Base-by-base conservation (phyloP, 1,140 invertebrate species). In the Harpegnathos saltator region DNA sequence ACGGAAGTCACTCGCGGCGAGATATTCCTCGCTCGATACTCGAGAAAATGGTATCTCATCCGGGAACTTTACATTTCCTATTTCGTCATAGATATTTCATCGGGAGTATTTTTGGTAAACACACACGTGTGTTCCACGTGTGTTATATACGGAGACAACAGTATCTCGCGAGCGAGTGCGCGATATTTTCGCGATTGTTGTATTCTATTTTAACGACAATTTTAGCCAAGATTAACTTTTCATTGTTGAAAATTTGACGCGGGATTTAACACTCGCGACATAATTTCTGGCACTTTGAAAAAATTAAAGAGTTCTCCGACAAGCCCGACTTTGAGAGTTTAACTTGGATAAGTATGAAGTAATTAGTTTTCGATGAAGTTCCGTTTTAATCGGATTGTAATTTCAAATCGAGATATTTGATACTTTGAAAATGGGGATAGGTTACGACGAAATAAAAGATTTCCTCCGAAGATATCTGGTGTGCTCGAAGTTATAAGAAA, bases 1-100 rank as follows among this genome's bases (percentile, higher is more conserved):
- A 74, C 72, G 72, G 62, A 74, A 75, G 58, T 63, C 11, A 24
- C 63, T 58, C 72, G n/a, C n/a, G 29, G 61, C 71, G 61, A 68
- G 62, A 68, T 54, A 74, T 48, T 62, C 58, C 54, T 77, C 44
- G 73, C 73, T 77, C 74, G 62, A 77, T 77, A 77, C 19, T 22
- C 15, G 62, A 19, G 29, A 68, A 44, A 44, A 68, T 56, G 29
- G 17, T 66, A 77, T 77, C 19, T 29, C 19, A 19, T 29, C 19
- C 15, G 19, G 62, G 26, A 77, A 77, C 19, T 56, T 66, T 24
- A 44, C 54, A 68, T 24, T 38, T n/a, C 26, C 17, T 12, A 19
- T 56, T n/a, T 19, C 11, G 1, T 54, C 3, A 12, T 26, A 26
- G 33, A 26, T 26, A 62, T 19, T 74, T 62, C 14, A 74, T 62